A percentile compares a stretch with the other conserved stretches of the same genome.
Evolutionary conservation across 1,140 invertebrate species (phyloP).

Genomic region (Bombus balteatus): DNA sequence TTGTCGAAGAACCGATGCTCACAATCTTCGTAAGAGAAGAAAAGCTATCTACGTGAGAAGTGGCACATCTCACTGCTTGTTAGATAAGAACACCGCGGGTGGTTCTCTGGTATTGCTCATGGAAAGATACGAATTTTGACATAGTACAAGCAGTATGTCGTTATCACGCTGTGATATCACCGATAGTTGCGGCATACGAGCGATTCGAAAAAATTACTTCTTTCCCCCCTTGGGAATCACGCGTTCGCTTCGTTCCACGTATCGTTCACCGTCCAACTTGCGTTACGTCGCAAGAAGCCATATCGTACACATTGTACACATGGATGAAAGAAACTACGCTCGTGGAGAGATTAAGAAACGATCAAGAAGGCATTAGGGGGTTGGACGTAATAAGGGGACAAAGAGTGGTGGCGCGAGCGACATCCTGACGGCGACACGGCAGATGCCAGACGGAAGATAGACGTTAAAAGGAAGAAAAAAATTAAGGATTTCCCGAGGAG

Average conservation of each 20-base stretch:
- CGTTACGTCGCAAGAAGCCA: not conserved
- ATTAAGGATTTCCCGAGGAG: slow-evolving; percentile 39
- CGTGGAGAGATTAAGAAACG: slow-evolving; percentile 14
- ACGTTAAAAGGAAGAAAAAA: slow-evolving; percentile 6
- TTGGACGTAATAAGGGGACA: slow-evolving; percentile 19
- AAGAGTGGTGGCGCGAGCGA: slow-evolving; percentile 34
- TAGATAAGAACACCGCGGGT: slow-evolving; percentile 56
- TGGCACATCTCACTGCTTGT: not conserved
- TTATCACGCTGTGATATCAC: not conserved
- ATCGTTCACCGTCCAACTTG: not conserved
- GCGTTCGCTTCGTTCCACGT: not conserved
- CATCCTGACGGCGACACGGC: slow-evolving; percentile 38
- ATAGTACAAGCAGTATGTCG: fast-evolving
- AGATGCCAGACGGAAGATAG: slow-evolving; percentile 66
- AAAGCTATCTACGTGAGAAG: not conserved
- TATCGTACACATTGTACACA: not conserved
- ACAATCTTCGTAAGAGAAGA: not conserved
- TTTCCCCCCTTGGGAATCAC: too few species aligned
- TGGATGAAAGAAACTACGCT: not conserved
- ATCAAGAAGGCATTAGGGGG: slow-evolving; percentile 25
- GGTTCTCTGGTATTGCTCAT: slow-evolving; percentile 27
- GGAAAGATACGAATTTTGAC: slow-evolving; percentile 31
- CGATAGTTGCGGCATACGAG: not conserved
- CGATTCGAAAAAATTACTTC: not conserved
- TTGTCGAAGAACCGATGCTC: too few species aligned